phyloP scores from a whole-genome alignment of 2,888 invertebrate genomes.

The Lobophora halterata region DNA sequence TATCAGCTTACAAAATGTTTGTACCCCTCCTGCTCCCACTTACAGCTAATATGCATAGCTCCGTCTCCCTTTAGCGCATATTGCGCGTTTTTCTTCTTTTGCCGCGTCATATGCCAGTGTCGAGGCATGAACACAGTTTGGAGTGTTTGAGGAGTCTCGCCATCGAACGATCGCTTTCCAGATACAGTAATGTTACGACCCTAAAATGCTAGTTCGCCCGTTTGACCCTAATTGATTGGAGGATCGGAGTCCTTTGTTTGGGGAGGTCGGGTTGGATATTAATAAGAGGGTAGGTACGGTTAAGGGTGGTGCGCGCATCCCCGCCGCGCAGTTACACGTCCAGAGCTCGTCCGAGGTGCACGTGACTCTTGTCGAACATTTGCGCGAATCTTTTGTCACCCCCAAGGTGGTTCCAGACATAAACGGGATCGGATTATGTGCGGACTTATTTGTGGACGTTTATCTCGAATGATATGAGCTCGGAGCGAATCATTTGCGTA shows the following conservation, averaged over 20 bases:
- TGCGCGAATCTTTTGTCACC: conserved; percentile 62
- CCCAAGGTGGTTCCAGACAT: conserved; percentile 52
- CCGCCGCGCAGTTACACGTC: conserved; percentile 65
- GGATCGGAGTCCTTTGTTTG: conserved; percentile 73
- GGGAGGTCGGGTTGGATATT: conserved; percentile 62
- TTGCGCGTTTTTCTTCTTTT: conserved; percentile 80
- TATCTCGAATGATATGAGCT: conserved; percentile 25
- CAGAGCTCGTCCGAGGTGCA: conserved; percentile 59
- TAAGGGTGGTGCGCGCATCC: conserved; percentile 66
- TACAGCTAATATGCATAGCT: conserved; percentile 57
- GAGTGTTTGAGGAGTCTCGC: conserved; percentile 56
- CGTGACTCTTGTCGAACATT: conserved; percentile 56
- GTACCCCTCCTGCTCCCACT: conserved; percentile 64
- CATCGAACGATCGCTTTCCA: conserved; percentile 46
- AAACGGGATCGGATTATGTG: conserved; percentile 46
- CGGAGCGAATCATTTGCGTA: conserved; percentile 21
- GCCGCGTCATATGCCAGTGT: conserved; percentile 75
- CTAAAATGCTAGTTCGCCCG: conserved; percentile 39
- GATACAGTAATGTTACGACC: conserved; percentile 34
- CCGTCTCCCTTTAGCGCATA: conserved; percentile 69
- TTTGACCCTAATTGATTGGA: conserved; percentile 66
- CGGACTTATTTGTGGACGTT: conserved; percentile 38
- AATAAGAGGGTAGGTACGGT: conserved; percentile 62
- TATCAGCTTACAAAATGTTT: conserved; percentile 80
- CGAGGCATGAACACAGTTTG: conserved; percentile 60